These are phyloP conservation scores for Sebastiscus tertius DNA, from an alignment of 2,797 vertebrate genomes.

Conservation along the genomic window DNA sequence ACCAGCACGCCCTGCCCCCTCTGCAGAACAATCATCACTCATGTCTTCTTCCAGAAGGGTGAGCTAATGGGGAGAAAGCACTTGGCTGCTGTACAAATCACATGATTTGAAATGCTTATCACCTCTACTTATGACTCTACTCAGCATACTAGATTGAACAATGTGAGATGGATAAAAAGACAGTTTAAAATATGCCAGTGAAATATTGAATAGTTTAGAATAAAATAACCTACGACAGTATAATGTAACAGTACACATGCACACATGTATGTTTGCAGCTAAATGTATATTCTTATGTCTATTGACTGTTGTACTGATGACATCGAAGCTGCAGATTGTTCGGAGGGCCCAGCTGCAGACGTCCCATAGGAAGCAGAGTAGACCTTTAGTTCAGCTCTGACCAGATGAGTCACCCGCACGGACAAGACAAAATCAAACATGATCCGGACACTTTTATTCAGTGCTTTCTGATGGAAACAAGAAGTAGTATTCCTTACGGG, in stretches of 20 bases:
- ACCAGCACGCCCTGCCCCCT: constrained; percentile 92
- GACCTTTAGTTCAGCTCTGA: constrained; percentile 62
- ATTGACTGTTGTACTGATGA: constrained; percentile 33
- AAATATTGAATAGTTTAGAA: not conserved
- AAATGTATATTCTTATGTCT: constrained; percentile 13
- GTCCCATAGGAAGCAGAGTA: constrained; percentile 59
- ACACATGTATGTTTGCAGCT: not conserved
- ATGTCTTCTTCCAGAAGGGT: constrained; percentile 96
- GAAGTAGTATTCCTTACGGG: not conserved
- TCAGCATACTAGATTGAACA: not conserved
- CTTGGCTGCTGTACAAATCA: not conserved
- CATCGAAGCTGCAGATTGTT: constrained; percentile 51
- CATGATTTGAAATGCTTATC: constrained; percentile 8
- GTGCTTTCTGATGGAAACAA: constrained; percentile 17
- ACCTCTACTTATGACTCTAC: not conserved
- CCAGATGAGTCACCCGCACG: constrained; percentile 73
- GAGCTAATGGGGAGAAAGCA: constrained; percentile 44
- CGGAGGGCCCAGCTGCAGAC: constrained; percentile 68
- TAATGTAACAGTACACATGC: not conserved
- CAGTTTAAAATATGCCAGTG: not conserved
- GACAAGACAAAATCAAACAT: constrained; percentile 49
- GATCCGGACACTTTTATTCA: constrained; percentile 29
- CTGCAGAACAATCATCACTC: constrained; percentile 91
- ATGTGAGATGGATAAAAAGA: not conserved
- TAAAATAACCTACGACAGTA: not conserved